A percentile compares a stretch with the other conserved stretches of the same genome.
These are phyloP conservation scores for Synanthedon vespiformis DNA, from an alignment of 2,888 invertebrate genomes.

Conservation along the genomic window DNA sequence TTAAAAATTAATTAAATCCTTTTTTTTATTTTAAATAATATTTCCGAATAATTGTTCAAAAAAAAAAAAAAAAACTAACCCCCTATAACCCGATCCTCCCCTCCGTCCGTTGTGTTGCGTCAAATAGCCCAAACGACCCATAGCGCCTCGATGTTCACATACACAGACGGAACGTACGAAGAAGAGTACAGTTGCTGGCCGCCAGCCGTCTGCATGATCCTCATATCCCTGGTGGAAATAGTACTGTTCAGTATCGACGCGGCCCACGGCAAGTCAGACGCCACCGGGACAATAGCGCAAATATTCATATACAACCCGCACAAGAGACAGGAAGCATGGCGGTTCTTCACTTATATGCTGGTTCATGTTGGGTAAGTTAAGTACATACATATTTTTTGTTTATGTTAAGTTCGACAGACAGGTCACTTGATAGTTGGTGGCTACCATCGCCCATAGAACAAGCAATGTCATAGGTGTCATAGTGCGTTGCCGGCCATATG, in stretches of 20 bases:
- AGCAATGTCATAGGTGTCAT: too few relatives aligned
- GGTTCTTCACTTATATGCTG: constrained; percentile 95
- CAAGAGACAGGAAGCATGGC: constrained; percentile 89
- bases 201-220: constrained; percentile 91
- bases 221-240: constrained; percentile 90
- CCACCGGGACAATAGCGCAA: constrained; percentile 82
- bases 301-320: constrained; percentile 90
- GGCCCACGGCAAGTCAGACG: constrained; percentile 47
- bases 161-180: constrained; percentile 83
- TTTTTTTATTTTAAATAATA: not conserved
- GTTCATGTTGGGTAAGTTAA: constrained; percentile 88
- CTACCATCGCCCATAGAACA: too few relatives aligned
- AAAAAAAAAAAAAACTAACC: not conserved
- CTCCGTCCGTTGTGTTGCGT: constrained; percentile 34
- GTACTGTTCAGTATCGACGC: constrained; percentile 74
- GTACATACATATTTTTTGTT: too few relatives aligned
- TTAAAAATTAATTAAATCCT: too few relatives aligned
- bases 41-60: too few relatives aligned
- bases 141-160: constrained; percentile 50
- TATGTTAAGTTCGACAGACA: too few relatives aligned
- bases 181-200: constrained; percentile 94
- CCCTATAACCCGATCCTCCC: constrained; percentile 7
- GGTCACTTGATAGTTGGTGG: too few relatives aligned
- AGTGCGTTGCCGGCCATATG: too few relatives aligned
- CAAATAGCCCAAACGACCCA: constrained; percentile 21